A percentile compares a stretch with the other conserved stretches of the same genome.
Conservation (phyloP, 2,888 invertebrate genomes). For the Kryphioiulus occultus region DNA sequence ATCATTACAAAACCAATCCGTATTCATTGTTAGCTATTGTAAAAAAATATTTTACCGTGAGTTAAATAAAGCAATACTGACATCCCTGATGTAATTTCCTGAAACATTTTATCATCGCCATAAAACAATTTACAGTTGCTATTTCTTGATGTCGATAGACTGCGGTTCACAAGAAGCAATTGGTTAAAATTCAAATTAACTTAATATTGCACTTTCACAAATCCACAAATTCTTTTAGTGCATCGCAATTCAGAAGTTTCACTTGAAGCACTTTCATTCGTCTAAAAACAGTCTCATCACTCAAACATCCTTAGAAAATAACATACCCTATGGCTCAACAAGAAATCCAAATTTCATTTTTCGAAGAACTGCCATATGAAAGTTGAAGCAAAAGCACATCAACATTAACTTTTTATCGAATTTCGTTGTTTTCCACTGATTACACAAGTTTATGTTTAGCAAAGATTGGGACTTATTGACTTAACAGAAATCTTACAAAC, state of each 20-base stretch:
- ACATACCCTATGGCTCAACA: not conserved
- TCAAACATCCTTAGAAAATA: not conserved
- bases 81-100: not conserved
- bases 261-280: not conserved
- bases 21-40: not conserved
- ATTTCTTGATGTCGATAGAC: not conserved
- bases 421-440: not conserved
- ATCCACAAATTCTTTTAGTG: not conserved
- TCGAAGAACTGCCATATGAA: not conserved
- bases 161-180: not conserved
- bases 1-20: not conserved
- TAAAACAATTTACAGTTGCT: not conserved
- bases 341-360: not conserved
- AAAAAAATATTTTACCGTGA: not conserved
- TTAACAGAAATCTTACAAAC: not conserved
- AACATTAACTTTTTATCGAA: not conserved
- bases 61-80: not conserved
- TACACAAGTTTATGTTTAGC: not conserved
- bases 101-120: not conserved
- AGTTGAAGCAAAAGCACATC: not conserved
- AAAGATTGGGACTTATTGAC: not conserved
- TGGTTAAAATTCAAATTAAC: not conserved
- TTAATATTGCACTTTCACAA: not conserved
- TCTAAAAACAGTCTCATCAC: not conserved
- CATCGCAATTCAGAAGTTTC: not conserved